phyloP scores from a whole-genome alignment of 2,113 vertebrate species.

The Mus spicilegus region DNA sequence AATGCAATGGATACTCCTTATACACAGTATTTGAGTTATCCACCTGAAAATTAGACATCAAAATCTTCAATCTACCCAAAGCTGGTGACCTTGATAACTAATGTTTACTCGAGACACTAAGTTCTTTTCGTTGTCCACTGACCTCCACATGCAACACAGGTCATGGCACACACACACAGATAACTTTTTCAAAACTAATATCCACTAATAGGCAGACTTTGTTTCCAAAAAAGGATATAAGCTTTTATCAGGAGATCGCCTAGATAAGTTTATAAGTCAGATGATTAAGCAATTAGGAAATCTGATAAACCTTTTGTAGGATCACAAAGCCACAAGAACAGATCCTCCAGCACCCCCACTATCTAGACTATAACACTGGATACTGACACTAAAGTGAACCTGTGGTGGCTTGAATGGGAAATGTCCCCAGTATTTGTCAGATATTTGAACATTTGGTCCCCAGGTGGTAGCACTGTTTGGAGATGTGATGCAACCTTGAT shows the following conservation, averaged over 20 bases:
- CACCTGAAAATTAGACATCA: constrained; percentile 17
- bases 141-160: background rate
- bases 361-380: background rate
- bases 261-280: background rate
- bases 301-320: background rate
- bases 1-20: background rate
- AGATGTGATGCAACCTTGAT: background rate
- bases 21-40: background rate
- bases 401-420: background rate
- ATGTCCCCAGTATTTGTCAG: background rate
- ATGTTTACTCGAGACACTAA: background rate
- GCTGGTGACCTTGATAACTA: background rate
- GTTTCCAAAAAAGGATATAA: background rate
- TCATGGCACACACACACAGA: background rate
- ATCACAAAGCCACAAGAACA: constrained; percentile 3
- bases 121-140: background rate
- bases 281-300: background rate
- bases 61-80: background rate
- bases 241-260: background rate
- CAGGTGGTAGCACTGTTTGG: background rate
- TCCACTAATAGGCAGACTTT: background rate
- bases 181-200: background rate
- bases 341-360: background rate
- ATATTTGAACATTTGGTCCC: background rate
- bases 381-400: background rate